Percentiles rank a stretch among this genome's conserved stretches.
Evolutionary conservation across 1,140 invertebrate species (phyloP).

Genomic region (Sarcophaga peregrina): DNA sequence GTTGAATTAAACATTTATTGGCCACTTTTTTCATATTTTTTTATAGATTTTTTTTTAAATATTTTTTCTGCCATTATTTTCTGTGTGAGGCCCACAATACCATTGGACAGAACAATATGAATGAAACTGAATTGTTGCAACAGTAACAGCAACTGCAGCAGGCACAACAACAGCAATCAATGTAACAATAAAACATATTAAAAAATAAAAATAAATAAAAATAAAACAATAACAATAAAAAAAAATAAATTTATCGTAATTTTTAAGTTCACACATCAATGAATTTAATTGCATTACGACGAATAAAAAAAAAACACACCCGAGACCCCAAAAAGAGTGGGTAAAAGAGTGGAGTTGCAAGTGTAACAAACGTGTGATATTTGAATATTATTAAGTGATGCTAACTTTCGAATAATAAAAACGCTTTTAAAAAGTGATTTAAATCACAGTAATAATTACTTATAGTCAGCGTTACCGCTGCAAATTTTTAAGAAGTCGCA

Average conservation of each 20-base stretch:
- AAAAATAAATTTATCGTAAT: constrained; percentile 1
- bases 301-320: no score
- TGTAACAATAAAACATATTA: not conserved
- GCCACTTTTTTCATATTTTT: not conserved
- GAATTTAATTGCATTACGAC: not conserved
- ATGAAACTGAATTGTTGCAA: not conserved
- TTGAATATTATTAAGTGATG: no score
- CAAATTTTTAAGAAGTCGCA: no score
- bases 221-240: not conserved
- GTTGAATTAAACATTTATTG: constrained; percentile 16
- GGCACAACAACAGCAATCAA: no score
- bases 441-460: no score
- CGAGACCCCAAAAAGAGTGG: no score
- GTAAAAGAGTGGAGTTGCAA: no score
- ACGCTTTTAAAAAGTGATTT: no score
- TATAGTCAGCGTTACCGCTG: no score
- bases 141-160: no score
- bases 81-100: not conserved
- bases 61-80: not conserved
- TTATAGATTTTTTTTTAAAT: not conserved
- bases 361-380: no score
- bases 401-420: no score
- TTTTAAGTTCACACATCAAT: constrained; percentile 19
- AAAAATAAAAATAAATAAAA: constrained; percentile 2
- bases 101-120: constrained; percentile 16